These are phyloP conservation scores for Podotricha telesiphe DNA, from an alignment of 2,888 invertebrate genomes.

Conservation along the genomic window DNA sequence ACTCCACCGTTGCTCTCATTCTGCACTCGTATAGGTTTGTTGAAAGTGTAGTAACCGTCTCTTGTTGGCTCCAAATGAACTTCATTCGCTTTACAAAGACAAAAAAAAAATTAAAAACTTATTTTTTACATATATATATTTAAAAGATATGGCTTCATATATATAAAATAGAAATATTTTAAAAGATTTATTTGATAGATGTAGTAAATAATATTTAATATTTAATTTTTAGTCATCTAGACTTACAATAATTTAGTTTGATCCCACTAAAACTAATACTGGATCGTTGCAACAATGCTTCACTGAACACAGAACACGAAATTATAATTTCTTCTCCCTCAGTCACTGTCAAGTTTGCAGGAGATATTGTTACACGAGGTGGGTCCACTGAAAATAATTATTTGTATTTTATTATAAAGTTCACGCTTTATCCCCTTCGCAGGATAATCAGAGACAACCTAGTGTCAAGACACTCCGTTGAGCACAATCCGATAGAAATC, in stretches of 20 bases:
- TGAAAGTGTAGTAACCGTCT: slow-evolving; percentile 59
- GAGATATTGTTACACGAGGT: slow-evolving; percentile 59
- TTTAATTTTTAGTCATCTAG: no score
- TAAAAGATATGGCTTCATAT: no score
- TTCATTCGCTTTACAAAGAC: slow-evolving; percentile 52
- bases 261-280: slow-evolving; percentile 54
- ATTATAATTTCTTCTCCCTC: slow-evolving; percentile 54
- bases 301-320: slow-evolving; percentile 61
- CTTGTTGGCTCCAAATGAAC: slow-evolving; percentile 53
- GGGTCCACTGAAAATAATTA: slow-evolving; percentile 59
- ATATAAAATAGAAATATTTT: no score
- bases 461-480: no score
- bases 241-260: slow-evolving; percentile 52
- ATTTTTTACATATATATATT: no score
- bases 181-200: no score
- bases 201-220: no score
- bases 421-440: no score
- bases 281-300: slow-evolving; percentile 55
- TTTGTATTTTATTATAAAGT: not conserved
- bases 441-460: no score
- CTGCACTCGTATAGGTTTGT: slow-evolving; percentile 54
- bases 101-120: not conserved
- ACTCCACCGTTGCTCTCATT: slow-evolving; percentile 56
- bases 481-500: no score
- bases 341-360: slow-evolving; percentile 53